A percentile compares a stretch with the other conserved stretches of the same genome.
Conservation (phyloP, 2,797 vertebrate species). For the Labroides dimidiatus region DNA sequence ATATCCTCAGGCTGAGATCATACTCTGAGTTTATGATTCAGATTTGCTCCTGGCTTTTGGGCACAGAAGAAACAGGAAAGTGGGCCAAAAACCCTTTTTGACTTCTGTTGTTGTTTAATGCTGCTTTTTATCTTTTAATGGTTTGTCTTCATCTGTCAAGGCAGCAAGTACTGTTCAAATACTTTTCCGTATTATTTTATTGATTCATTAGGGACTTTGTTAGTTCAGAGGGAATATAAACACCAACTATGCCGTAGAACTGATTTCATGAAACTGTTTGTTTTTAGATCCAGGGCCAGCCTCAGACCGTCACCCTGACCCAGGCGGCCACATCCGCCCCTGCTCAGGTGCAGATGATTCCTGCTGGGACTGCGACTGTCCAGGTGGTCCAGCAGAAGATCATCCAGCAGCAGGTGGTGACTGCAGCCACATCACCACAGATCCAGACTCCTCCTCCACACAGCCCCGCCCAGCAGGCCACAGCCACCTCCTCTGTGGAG, state of each 20-base stretch:
- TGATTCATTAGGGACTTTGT: not conserved
- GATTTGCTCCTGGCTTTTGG: not conserved
- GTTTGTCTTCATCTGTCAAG: no score
- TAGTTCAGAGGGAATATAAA: no score
- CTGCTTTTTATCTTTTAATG: no score
- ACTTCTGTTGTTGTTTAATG: no score
- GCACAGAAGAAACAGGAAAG: not conserved
- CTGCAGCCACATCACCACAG: constrained; percentile 86
- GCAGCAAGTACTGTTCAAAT: no score
- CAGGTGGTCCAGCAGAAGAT: constrained; percentile 92
- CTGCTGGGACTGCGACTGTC: constrained; percentile 82
- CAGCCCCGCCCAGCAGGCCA: constrained; percentile 85
- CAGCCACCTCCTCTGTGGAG: constrained; percentile 65
- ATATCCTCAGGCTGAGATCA: not conserved
- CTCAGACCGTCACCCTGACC: constrained; percentile 90
- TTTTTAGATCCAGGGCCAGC: constrained; percentile 83
- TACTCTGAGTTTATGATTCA: not conserved
- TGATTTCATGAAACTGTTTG: no score
- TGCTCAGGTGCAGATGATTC: constrained; percentile 91
- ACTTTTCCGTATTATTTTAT: no score
- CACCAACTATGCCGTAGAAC: no score
- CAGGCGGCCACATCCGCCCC: constrained; percentile 83
- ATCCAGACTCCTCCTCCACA: constrained; percentile 87
- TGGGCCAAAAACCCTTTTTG: no score
- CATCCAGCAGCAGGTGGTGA: constrained; percentile 88